phyloP scores from a whole-genome alignment of 2,888 invertebrate species.

The Lamellibrachia satsuma region DNA sequence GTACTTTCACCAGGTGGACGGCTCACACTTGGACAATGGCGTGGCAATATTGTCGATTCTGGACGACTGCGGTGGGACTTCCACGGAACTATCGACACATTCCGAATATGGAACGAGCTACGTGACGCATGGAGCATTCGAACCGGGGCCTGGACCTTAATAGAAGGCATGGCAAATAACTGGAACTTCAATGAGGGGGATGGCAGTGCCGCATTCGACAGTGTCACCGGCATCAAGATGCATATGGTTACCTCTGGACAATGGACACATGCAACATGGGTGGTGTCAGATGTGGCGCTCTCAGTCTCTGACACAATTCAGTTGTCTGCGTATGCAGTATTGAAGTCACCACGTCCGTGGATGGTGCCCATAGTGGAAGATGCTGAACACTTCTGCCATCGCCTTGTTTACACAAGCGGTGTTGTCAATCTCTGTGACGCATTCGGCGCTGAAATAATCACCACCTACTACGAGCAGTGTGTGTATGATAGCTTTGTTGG shows the following conservation, averaged over 20 bases:
- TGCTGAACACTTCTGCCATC: neutral
- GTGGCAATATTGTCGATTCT: constrained; percentile 31
- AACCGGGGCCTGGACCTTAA: neutral
- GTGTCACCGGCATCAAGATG: neutral
- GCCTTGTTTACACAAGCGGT: neutral
- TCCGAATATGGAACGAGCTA: constrained; percentile 48
- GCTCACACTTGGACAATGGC: constrained; percentile 47
- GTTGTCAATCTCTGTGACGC: neutral
- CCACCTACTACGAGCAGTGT: neutral
- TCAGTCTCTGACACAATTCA: neutral
- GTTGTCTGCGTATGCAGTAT: neutral
- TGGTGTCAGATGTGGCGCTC: neutral
- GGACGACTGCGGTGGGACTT: constrained; percentile 41
- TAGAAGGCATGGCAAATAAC: constrained; percentile 17
- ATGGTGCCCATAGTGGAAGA: neutral
- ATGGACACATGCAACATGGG: neutral
- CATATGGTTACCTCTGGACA: neutral
- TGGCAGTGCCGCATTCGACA: constrained; percentile 6
- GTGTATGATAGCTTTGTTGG: neutral
- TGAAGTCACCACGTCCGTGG: neutral
- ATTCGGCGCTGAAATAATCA: neutral
- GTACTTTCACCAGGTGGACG: constrained; percentile 44
- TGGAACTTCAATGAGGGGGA: constrained; percentile 23
- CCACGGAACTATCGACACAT: constrained; percentile 46
- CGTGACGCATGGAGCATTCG: neutral